These are phyloP conservation scores for Cyphomyrus discorhynchus DNA, from an alignment of 2,113 vertebrate species.

Conservation along the genomic window DNA sequence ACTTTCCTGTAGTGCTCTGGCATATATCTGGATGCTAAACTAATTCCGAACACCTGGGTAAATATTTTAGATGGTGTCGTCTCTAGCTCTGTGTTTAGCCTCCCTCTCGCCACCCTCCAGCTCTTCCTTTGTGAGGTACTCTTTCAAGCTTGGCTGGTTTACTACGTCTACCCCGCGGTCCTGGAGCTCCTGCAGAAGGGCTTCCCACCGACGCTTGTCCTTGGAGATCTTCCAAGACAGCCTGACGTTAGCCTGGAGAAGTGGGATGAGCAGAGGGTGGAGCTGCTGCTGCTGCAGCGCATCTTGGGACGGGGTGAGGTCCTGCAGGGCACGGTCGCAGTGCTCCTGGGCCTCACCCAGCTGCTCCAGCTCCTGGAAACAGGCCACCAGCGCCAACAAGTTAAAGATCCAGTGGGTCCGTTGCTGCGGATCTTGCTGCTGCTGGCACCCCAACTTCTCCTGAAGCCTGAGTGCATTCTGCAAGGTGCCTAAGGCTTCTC, in stretches of 20 bases:
- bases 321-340: constrained; percentile 72
- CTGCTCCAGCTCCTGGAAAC: constrained; percentile 81
- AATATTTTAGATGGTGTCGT: not conserved
- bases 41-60: not conserved
- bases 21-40: not conserved
- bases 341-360: constrained; percentile 71
- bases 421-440: constrained; percentile 27
- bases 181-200: constrained; percentile 65
- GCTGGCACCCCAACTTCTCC: constrained; percentile 65
- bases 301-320: constrained; percentile 41
- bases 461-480: constrained; percentile 79
- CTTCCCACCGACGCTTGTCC: constrained; percentile 81
- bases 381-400: constrained; percentile 71
- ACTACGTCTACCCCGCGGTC: constrained; percentile 58
- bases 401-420: constrained; percentile 71
- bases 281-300: constrained; percentile 50
- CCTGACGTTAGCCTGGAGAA: constrained; percentile 73
- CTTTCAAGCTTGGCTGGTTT: constrained; percentile 72
- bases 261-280: constrained; percentile 71
- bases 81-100: constrained; percentile 16
- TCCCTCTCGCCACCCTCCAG: constrained; percentile 57
- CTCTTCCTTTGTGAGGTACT: constrained; percentile 75
- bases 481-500: constrained; percentile 74
- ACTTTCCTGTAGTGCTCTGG: not conserved
- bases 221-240: constrained; percentile 83